Percentiles rank a stretch among this genome's conserved stretches.
Conservation (phyloP, 2,888 invertebrate genomes). For the Mellilla xanthometata region DNA sequence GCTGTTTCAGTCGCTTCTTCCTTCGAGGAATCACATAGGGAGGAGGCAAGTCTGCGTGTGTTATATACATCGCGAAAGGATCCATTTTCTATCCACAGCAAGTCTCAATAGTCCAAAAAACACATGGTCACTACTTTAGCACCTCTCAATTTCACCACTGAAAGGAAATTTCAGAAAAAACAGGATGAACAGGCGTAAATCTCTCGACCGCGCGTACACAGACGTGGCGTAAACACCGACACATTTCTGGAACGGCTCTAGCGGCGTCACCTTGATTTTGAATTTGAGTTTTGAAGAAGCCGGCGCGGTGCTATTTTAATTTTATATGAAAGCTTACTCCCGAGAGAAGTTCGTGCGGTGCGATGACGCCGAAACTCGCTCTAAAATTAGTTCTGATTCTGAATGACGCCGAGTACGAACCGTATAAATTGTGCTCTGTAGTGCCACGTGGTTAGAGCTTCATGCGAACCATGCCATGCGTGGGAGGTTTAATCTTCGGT, state of each 20-base stretch:
- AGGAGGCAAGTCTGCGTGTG: conserved; percentile 65
- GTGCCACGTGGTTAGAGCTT: conserved; percentile 45
- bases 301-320: conserved; percentile 76
- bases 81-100: conserved; percentile 49
- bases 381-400: conserved; percentile 57
- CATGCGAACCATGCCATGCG: conserved; percentile 67
- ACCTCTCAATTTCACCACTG: conserved; percentile 45
- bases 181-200: conserved; percentile 57
- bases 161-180: conserved; percentile 43
- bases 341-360: conserved; percentile 72
- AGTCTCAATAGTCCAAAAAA: conserved; percentile 35
- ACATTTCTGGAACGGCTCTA: conserved; percentile 73
- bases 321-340: conserved; percentile 67
- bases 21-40: conserved; percentile 69
- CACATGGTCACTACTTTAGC: conserved; percentile 43
- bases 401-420: conserved; percentile 25
- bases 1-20: conserved; percentile 72
- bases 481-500: conserved; percentile 34
- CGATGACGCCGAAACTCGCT: conserved; percentile 48
- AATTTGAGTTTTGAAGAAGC: conserved; percentile 67
- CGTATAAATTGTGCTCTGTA: conserved; percentile 33
- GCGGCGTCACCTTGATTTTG: conserved; percentile 80
- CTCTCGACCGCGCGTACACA: conserved; percentile 48
- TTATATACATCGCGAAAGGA: conserved; percentile 75
- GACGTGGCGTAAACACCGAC: conserved; percentile 57